Evolutionary conservation across 2,888 invertebrate species (phyloP), one percentile per base, ranked within the genome.

Genomic region (Drosophila austrosaltans): DNA sequence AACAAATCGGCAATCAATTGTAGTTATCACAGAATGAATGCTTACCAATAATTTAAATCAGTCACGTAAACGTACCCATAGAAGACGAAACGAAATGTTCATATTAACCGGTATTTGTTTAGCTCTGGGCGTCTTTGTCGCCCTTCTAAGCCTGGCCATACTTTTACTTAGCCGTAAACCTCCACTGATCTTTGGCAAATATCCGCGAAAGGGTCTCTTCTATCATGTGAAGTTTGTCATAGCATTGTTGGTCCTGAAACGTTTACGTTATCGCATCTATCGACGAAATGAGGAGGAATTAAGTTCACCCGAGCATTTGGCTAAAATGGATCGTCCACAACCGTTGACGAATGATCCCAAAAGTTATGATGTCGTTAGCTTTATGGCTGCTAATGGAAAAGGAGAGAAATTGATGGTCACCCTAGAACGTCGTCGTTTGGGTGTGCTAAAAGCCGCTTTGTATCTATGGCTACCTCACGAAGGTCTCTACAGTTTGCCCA

Each of bases 361-460:
- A 76, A 93, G 93, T 25, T 96, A 96, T 74, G 96, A 97, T 91
- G 96, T 96, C 3, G 95, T 96, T 1, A 96, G 96, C 90, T 96
- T 96, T 91, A 95, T 96, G 91, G 95, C 94, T 0, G 94, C 94
- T 30, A 94, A 94, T 75, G 89, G 90, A 22, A 93, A 94, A 12
- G 96, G 96, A 0, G 93, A 94, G 44, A 96, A 95, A 83, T 91
- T 96, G 32, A 94, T 95, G 79, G 93, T 94, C 0, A 96, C 96
- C 0, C 93, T 94, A 76, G 96, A 96, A 88, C 91, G 95, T n/a
- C 92, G 96, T 3, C 94, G 95, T 0, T 92, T 94, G 76, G 95
- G 95, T 4, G 94, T 95, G 80, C 93, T 95, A 59, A 95, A 95
- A 83, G 95, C 94, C 32, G 93, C 95, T 0, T 93, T 96, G 42